phyloP scores from a whole-genome alignment of 2,113 vertebrate genomes.

The Sylvia atricapilla region DNA sequence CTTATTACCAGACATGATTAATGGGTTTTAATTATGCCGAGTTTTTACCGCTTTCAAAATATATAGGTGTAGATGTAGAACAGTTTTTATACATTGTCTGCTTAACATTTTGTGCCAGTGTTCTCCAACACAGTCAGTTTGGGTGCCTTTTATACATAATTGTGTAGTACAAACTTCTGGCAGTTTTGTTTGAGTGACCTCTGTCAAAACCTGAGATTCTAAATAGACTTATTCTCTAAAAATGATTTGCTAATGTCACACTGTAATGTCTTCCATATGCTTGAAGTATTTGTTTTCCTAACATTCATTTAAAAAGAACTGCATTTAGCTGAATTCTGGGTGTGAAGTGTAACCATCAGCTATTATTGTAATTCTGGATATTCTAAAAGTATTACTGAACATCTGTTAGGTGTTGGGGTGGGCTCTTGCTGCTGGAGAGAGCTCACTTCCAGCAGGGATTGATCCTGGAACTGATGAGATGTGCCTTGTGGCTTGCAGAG shows the following conservation, averaged over 20 bases:
- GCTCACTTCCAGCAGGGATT: not conserved
- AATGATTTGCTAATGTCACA: not conserved
- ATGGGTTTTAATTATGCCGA: not conserved
- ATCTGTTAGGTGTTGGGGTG: not conserved
- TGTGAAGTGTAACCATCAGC: not conserved
- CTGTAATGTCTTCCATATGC: not conserved
- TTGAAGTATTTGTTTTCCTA: not conserved
- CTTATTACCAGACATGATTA: not conserved
- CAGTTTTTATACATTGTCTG: not conserved
- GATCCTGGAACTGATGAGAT: not conserved
- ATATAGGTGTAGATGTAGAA: not conserved
- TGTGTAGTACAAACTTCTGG: not conserved
- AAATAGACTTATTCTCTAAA: not conserved
- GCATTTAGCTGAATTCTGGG: not conserved
- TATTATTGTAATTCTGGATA: not conserved
- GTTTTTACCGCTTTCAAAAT: not conserved
- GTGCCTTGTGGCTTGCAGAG: slow-evolving; percentile 66
- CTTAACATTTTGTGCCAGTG: not conserved
- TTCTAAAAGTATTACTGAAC: not conserved
- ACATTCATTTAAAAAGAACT: not conserved
- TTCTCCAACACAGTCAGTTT: not conserved
- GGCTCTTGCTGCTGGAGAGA: not conserved
- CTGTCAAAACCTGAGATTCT: not conserved
- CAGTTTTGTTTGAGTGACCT: not conserved
- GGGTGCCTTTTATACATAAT: not conserved